Evolutionary conservation across 2,113 vertebrate species (phyloP).

Genomic region (Mormyrus iriodes): DNA sequence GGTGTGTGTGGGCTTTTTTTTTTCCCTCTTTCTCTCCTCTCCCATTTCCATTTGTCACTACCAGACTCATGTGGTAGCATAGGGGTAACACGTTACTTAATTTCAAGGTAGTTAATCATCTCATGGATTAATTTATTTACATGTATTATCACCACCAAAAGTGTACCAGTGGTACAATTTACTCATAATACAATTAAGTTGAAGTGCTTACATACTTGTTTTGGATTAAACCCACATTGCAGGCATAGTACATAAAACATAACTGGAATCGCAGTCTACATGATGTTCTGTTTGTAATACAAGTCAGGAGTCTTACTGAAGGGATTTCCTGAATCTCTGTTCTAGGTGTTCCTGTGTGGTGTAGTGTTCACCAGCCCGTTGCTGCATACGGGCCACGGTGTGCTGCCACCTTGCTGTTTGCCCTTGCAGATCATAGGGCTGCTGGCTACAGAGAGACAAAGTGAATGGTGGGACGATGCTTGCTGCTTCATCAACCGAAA

Average conservation of each 20-base stretch:
- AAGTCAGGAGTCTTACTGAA: background rate
- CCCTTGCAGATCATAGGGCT: conserved; percentile 79
- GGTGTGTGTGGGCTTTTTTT: background rate
- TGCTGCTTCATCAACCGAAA: conserved; percentile 79
- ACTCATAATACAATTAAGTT: background rate
- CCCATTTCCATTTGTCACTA: background rate
- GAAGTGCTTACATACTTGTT: background rate
- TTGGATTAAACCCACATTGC: background rate
- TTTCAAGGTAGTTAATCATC: background rate
- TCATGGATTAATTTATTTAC: background rate
- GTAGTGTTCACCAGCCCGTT: conserved; percentile 82
- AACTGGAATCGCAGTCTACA: background rate
- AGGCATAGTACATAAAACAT: background rate
- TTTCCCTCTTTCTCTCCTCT: too few species aligned
- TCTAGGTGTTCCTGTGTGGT: conserved; percentile 84
- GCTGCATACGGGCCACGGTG: conserved; percentile 68
- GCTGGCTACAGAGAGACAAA: conserved; percentile 78
- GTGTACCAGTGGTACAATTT: background rate
- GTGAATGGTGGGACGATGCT: conserved; percentile 88
- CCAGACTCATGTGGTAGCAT: background rate
- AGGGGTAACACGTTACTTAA: background rate
- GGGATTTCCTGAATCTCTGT: background rate
- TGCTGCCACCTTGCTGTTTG: conserved; percentile 68
- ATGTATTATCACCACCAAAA: background rate
- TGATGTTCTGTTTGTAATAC: background rate